These are phyloP conservation scores for Cataglyphis hispanica DNA, from an alignment of 1,140 invertebrate species.

Conservation along the genomic window DNA sequence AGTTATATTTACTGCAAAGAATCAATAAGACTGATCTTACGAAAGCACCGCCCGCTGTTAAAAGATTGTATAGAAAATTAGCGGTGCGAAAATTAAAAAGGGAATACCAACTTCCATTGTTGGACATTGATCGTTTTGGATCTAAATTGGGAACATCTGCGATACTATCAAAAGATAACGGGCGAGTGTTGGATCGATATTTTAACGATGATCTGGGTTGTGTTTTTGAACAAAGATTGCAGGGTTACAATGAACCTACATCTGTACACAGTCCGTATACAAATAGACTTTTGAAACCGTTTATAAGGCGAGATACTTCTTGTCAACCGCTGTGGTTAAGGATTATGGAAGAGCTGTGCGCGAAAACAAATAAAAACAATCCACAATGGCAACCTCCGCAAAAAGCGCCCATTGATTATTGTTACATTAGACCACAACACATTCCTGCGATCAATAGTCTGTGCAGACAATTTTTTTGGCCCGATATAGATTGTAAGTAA, in stretches of 20 bases:
- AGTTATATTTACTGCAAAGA: slow-evolving; percentile 87
- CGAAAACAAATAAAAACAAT: slow-evolving; percentile 88
- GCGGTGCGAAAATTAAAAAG: slow-evolving; percentile 88
- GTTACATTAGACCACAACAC: slow-evolving; percentile 94
- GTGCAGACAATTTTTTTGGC: slow-evolving; percentile 95
- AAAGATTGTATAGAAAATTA: slow-evolving; percentile 88
- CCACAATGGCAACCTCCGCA: slow-evolving; percentile 83
- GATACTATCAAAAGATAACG: slow-evolving; percentile 64
- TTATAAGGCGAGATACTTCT: slow-evolving; percentile 90
- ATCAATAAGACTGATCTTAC: slow-evolving; percentile 83
- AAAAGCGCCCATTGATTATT: slow-evolving; percentile 91
- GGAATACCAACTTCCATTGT: slow-evolving; percentile 87
- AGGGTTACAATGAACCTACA: slow-evolving; percentile 86
- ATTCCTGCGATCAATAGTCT: slow-evolving; percentile 95
- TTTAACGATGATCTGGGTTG: slow-evolving; percentile 79
- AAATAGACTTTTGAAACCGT: slow-evolving; percentile 91
- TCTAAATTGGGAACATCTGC: slow-evolving; percentile 67
- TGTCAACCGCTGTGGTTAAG: slow-evolving; percentile 90
- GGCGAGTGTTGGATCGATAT: slow-evolving; percentile 85
- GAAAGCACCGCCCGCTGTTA: slow-evolving; percentile 81
- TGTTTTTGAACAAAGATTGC: slow-evolving; percentile 84
- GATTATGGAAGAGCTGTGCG: slow-evolving; percentile 90
- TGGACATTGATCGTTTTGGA: slow-evolving; percentile 87
- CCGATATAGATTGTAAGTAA: slow-evolving; percentile 94
- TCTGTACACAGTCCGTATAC: slow-evolving; percentile 89